Evolutionary conservation across 2,797 vertebrate species (phyloP), one percentile per base, ranked within the genome.

Genomic region (Mormyrus hasselquistii): DNA sequence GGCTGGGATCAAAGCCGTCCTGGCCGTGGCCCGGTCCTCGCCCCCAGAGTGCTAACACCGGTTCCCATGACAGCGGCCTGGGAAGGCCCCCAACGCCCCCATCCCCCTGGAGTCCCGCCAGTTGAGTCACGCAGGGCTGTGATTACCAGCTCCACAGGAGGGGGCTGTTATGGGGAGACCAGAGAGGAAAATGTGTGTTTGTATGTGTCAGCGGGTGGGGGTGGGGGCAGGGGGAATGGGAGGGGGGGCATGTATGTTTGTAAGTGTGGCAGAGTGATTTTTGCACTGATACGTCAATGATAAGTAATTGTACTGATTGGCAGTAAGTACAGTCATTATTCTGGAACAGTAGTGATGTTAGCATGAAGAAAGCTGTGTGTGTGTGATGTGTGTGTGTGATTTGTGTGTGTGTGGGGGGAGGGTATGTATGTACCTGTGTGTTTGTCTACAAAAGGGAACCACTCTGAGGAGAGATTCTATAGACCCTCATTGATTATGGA

Each of bases 351-450:
- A 5, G n/a, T 25, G 22, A 76, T 41, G 69, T 41, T 29, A 85
- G 47, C 14, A 9, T 50, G 12, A 85, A 85, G 49, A 85, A 34
- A 44, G 59, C 89, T 91, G 50, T 38, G 34, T 76, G 12, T 76
- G 89, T 47, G 6, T 38, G 19, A 29, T 88, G 50, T 76, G 89
- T 85, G 90, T 91, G 91, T 90, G 90, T 76, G 38, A n/a, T n/a
- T n/a, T 2, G 22, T 88, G 47, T 38, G 57, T 88, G 90, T 91
- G 73, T 59, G n/a, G n/a, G n/a, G 25, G 25, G 25, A 1, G 25
- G 25, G 25, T 29, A 29, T 29, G 25, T 29, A 22, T 50, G 52
- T 87, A 49, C 16, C 10, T 62, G 89, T 38, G 49, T 44, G 49
- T 65, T 86, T 44, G 2, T 59, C 50, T 87, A 19, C 14, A 19